These are phyloP conservation scores for Drepanosiphum platanoidis DNA, from an alignment of 2,888 invertebrate genomes.

Conservation along the genomic window DNA sequence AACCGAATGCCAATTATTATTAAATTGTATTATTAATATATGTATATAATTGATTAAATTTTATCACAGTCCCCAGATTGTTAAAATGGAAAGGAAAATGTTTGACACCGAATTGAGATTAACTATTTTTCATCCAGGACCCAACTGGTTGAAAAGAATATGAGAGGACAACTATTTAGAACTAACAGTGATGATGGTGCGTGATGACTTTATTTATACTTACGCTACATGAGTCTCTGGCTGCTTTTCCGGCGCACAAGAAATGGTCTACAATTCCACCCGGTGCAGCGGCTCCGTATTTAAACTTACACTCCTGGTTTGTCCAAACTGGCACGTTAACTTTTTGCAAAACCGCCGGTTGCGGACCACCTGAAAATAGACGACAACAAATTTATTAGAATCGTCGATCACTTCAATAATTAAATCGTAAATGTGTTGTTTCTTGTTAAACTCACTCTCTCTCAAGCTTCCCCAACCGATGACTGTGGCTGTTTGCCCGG, in stretches of 20 bases:
- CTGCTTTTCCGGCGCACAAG: conserved; percentile 85
- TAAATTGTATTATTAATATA: no score
- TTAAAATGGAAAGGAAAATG: no score
- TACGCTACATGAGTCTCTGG: conserved; percentile 90
- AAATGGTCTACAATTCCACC: conserved; percentile 89
- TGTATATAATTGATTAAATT: no score
- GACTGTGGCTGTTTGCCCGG: conserved; percentile 80
- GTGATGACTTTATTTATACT: conserved; percentile 70
- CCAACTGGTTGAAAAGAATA: no score
- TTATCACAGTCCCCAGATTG: no score
- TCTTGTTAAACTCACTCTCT: conserved; percentile 73
- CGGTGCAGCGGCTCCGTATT: conserved; percentile 87
- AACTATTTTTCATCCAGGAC: no score
- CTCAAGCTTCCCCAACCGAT: conserved; percentile 89
- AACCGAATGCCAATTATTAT: no score
- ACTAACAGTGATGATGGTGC: no score
- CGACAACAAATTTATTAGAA: neutral
- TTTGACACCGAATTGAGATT: no score
- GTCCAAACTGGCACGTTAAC: conserved; percentile 86
- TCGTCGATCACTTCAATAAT: neutral
- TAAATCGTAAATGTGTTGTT: neutral
- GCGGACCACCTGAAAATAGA: conserved; percentile 76
- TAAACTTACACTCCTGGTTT: conserved; percentile 79
- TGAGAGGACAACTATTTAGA: no score
- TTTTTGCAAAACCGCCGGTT: conserved; percentile 83